These are phyloP conservation scores for Lepidocolaptes lacrymiger DNA, from an alignment of 2,797 vertebrate genomes.

Conservation along the genomic window DNA sequence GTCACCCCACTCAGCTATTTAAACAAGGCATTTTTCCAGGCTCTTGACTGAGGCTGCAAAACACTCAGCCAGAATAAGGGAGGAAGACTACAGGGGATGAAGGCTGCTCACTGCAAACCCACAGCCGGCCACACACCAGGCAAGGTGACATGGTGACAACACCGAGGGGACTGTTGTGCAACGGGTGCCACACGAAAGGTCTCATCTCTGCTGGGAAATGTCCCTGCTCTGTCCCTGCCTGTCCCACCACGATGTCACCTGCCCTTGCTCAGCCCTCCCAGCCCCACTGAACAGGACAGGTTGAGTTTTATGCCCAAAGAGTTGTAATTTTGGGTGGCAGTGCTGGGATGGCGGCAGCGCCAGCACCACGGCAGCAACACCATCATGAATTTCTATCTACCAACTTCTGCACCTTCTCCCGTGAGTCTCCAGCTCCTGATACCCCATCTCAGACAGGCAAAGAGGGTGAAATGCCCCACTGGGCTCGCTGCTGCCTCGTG, in stretches of 20 bases:
- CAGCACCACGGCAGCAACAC: too few species aligned
- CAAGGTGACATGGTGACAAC: background rate
- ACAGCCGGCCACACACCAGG: background rate
- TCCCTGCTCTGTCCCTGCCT: background rate
- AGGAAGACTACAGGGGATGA: background rate
- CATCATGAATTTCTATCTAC: rapidly evolving
- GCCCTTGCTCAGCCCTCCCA: background rate
- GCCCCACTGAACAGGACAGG: background rate
- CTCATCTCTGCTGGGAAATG: background rate
- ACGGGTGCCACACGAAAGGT: background rate
- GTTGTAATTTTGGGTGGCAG: rapidly evolving
- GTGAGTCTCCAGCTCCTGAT: rapidly evolving
- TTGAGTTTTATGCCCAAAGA: background rate
- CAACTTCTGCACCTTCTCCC: background rate
- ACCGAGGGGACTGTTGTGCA: rapidly evolving
- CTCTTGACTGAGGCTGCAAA: background rate
- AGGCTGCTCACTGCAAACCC: background rate
- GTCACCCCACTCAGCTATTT: background rate
- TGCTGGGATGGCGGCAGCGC: rapidly evolving
- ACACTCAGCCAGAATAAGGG: background rate
- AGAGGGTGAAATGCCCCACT: background rate
- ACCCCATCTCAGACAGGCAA: background rate
- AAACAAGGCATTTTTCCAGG: background rate
- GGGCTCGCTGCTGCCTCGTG: background rate
- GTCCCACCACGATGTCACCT: background rate